Evolutionary conservation across 2,113 vertebrate species (phyloP), one percentile per base, ranked within the genome.

Genomic region (Leucosticte australis): DNA sequence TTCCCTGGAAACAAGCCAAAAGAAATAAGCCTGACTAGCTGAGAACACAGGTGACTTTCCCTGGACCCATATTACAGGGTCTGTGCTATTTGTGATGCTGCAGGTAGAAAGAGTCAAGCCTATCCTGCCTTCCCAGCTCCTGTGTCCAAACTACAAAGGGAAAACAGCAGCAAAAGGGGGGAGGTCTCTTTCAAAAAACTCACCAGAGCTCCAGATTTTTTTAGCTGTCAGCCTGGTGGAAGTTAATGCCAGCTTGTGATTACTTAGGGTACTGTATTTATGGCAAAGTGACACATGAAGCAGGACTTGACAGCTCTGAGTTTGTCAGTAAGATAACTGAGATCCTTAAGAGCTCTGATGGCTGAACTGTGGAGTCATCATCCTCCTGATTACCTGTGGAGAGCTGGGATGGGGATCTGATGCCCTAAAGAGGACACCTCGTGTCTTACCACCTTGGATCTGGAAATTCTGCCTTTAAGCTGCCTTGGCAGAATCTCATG

Each of bases 271-370:
- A 59, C 55, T 3, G 0, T 80, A 88, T 83, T 92, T 87, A 65
- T 83, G 78, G 62, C 84, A 95, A 89, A 91, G 62, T 84, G 93
- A 94, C 67, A 46, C 30, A 35, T 23, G 27, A 76, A 91, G 57
- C 60, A 94, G 41, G 73, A 26, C 33, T 63, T 70, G 85, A 63
- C 75, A 59, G 31, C 33, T 88, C 55, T 74, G 65, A 76, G 71
- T 62, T 82, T 90, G 67, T 80, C 68, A 68, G 35, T 67, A 39
- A 56, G 90, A 52, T 15, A 80, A n/a, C 47, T 57, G 79, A 89
- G 81, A 67, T 89, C 67, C 87, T 91, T 82, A 87, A 87, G 82
- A 79, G 62, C 83, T 92, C 90, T 41, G 31, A 13, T 83, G 87
- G 46, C 83, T 90, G 74, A 90, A 49, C 68, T 92, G 68, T 68